Percentiles rank a stretch among this genome's conserved stretches.
These are phyloP conservation scores for Mirza zaza DNA, from an alignment of 2,113 vertebrate genomes.

Conservation along the genomic window DNA sequence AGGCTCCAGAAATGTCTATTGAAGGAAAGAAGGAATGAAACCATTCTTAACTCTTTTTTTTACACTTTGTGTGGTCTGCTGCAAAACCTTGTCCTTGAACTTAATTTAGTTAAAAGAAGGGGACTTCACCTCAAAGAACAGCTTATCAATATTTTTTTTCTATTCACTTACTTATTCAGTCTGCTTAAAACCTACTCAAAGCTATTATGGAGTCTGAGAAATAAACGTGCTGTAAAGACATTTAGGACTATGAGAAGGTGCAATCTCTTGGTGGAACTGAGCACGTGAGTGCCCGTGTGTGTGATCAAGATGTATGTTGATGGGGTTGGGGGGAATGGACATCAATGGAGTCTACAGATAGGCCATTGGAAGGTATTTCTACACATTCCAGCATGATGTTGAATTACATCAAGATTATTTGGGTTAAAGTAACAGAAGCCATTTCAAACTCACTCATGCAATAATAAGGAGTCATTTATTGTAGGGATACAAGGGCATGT, in stretches of 20 bases:
- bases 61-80: not conserved
- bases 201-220: not conserved
- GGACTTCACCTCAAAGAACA: not conserved
- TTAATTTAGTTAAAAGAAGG: conserved; percentile 19
- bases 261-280: not conserved
- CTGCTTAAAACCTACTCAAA: not conserved
- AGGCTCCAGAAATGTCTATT: not conserved
- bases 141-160: not conserved
- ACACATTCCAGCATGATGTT: not conserved
- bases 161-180: not conserved
- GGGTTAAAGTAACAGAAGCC: conserved; percentile 48
- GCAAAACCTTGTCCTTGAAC: not conserved
- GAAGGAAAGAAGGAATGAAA: not conserved
- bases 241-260: not conserved
- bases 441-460: conserved; percentile 25
- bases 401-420: not conserved
- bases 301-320: not conserved
- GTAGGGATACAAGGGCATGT: not conserved
- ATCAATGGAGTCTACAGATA: not conserved
- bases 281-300: fast-evolving
- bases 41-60: not conserved
- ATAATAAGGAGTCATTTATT: not conserved
- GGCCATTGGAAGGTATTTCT: not conserved
- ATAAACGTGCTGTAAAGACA: not conserved
- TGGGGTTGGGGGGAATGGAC: not conserved